Percentiles rank a stretch among this genome's conserved stretches.
These are phyloP conservation scores for Nothobranchius kuhntae DNA, from an alignment of 2,113 vertebrate species.

Conservation along the genomic window DNA sequence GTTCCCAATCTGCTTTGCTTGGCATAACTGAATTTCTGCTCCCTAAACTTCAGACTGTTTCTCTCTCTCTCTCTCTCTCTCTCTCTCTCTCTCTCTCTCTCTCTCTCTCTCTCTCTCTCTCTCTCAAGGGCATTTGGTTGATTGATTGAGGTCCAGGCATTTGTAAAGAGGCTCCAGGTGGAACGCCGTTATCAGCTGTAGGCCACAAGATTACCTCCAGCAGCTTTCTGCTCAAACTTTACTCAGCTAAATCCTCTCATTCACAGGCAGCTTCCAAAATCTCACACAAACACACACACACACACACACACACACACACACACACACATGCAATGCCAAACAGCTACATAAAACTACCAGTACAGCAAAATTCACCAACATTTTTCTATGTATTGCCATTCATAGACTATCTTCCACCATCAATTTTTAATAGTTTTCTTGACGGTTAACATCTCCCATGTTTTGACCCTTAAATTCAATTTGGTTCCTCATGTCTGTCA, in stretches of 20 bases:
- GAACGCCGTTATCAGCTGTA: slow-evolving; percentile 69
- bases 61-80: not conserved
- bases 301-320: slow-evolving; percentile 1
- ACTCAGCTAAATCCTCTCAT: slow-evolving; percentile 56
- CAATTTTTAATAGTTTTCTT: no score
- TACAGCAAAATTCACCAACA: slow-evolving; percentile 25
- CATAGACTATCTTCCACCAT: slow-evolving; percentile 6
- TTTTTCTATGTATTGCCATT: slow-evolving; percentile 33
- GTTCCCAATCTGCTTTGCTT: not conserved
- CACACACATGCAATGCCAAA: slow-evolving; percentile 1
- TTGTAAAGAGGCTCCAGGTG: slow-evolving; percentile 68
- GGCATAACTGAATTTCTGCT: not conserved
- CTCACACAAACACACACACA: slow-evolving; percentile 9
- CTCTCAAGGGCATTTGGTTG: slow-evolving; percentile 60
- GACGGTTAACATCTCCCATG: no score
- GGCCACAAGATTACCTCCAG: slow-evolving; percentile 70
- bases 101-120: slow-evolving; percentile 9
- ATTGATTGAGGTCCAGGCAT: slow-evolving; percentile 65
- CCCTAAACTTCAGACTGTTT: slow-evolving; percentile 10
- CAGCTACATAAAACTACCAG: slow-evolving; percentile 4
- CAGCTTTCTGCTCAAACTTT: slow-evolving; percentile 65
- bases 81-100: not conserved
- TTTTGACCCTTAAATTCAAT: no score
- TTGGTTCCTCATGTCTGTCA: no score
- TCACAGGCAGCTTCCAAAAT: slow-evolving; percentile 42